Evolutionary conservation across 2,888 invertebrate genomes (phyloP).

Genomic region (Noctua janthina): DNA sequence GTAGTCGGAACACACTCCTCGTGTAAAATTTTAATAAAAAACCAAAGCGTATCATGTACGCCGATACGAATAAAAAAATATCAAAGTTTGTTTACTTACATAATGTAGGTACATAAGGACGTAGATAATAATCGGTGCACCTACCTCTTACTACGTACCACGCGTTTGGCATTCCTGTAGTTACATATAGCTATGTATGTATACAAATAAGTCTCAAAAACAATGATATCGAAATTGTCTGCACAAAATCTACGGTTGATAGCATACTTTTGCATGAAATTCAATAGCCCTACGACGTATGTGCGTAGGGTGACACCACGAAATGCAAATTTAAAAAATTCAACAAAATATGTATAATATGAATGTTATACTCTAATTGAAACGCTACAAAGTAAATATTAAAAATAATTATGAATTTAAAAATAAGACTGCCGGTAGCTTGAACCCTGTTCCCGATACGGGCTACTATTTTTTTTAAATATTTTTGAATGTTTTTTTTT

Average conservation of each 20-base stretch:
- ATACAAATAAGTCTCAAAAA: slow-evolving; percentile 60
- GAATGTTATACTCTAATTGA: neutral
- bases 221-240: slow-evolving; percentile 55
- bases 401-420: neutral
- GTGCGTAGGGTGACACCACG: neutral
- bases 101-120: slow-evolving; percentile 21
- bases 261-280: slow-evolving; percentile 34
- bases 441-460: too few species aligned
- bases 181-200: slow-evolving; percentile 25
- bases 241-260: slow-evolving; percentile 41
- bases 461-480: too few species aligned
- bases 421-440: neutral
- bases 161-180: slow-evolving; percentile 28
- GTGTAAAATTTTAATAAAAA: slow-evolving; percentile 58
- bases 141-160: slow-evolving; percentile 14
- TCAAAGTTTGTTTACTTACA: slow-evolving; percentile 53
- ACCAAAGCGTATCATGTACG: slow-evolving; percentile 32
- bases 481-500: too few species aligned
- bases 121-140: slow-evolving; percentile 15
- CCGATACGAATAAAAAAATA: slow-evolving; percentile 54
- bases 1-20: slow-evolving; percentile 66
- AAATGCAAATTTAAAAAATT: neutral
- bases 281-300: slow-evolving; percentile 25
- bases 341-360: too few species aligned
- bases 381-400: neutral